Percentiles rank a stretch among this genome's conserved stretches.
These are phyloP conservation scores for Podarcis muralis DNA, from an alignment of 2,113 vertebrate species.

Conservation along the genomic window DNA sequence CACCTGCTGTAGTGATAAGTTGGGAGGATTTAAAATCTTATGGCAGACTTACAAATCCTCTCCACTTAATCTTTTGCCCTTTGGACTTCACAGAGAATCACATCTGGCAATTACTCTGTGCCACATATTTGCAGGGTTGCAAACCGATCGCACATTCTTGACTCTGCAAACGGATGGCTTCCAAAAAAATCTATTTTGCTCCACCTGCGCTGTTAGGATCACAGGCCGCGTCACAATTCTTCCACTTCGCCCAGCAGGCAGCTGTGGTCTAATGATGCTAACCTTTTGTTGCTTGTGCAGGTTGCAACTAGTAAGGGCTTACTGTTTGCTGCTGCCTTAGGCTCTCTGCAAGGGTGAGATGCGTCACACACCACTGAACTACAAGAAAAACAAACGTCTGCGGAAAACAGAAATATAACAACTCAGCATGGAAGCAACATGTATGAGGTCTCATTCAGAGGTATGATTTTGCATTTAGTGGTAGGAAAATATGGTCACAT, in stretches of 20 bases:
- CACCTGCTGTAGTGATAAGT: background rate
- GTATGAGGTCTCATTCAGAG: no score
- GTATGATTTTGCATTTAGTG: no score
- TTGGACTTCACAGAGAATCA: conserved; percentile 30
- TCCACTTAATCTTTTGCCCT: conserved; percentile 52
- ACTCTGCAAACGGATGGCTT: conserved; percentile 18
- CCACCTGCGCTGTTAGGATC: background rate
- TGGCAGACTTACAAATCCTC: conserved; percentile 48
- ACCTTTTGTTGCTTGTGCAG: background rate
- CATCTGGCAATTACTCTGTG: conserved; percentile 20
- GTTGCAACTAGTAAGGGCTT: background rate
- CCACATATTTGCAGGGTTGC: conserved; percentile 21
- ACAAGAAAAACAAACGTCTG: background rate
- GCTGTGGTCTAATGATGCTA: background rate
- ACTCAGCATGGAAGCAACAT: no score
- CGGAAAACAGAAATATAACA: background rate
- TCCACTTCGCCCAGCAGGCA: background rate
- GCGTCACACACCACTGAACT: background rate
- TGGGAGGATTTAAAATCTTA: conserved; percentile 52
- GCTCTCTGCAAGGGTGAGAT: background rate
- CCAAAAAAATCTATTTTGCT: background rate
- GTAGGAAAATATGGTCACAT: no score
- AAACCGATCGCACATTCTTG: conserved; percentile 12
- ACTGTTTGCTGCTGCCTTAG: background rate
- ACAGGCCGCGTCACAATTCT: background rate